Evolutionary conservation across 2,888 invertebrate genomes (phyloP), one percentile per base, ranked within the genome.

Genomic region (Diarsia dahlii): DNA sequence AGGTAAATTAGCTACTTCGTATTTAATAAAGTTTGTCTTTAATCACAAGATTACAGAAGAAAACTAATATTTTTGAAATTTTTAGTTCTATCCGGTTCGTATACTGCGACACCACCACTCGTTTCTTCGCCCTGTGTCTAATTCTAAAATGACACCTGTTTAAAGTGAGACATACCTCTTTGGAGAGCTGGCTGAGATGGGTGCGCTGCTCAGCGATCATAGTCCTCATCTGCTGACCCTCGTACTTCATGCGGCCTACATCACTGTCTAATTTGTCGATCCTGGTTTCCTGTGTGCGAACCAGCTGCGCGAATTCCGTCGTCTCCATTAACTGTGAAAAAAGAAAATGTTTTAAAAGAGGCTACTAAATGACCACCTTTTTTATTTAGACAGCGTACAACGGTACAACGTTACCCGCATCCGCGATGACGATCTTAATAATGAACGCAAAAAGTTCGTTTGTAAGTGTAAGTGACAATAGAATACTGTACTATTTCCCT

Each of bases 121-220:
- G 5, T 64, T 39, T 65, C 23, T 52, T 28, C 66, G 28, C 9
- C 20, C 52, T 65, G 45, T 46, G 20, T 39, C 54, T 39, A 56
- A 56, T 23, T 56, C 13, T 28, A 28, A 60, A 60, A 60, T 9
- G 8, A 34, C 28, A 60, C 18, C 9, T 34, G 28, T 34, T 18
- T 34, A 10, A 60, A 60, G 34, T 56, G 54, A 56, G 28, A 87
- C 94, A 93, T 87, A 97, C 97, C 96, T 97, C 97, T 74, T 97
- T 97, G 13, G 94, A 90, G 20, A 97, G 91, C 68, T 96, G 95
- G 63, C 94, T 92, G 85, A 97, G 93, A 75, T 95, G 94, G 13
- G 92, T 88, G 39, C 96, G 94, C 64, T 97, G 90, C 56, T 94
- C 94, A 10, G 94, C 94, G 3, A 94, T 62, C 81, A 89, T 86